These are phyloP conservation scores for Sceloporus undulatus DNA, from an alignment of 2,113 vertebrate species.

Conservation along the genomic window DNA sequence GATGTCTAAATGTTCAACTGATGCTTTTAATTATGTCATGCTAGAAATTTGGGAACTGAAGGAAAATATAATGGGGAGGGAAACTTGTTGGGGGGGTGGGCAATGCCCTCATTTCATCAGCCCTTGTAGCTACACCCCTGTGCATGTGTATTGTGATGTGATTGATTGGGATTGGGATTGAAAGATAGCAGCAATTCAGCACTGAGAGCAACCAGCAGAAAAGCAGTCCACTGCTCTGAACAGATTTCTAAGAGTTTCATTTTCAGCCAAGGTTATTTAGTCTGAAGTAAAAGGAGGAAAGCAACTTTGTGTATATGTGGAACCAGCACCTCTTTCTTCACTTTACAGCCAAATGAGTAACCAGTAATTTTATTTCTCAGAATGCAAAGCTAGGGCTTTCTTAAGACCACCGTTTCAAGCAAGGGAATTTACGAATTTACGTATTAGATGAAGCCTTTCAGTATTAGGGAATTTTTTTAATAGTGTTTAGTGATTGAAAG, in stretches of 20 bases:
- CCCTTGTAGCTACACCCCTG: too few species aligned
- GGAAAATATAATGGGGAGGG: too few species aligned
- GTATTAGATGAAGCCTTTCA: conserved; percentile 32
- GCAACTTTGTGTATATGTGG: neutral
- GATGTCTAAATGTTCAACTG: too few species aligned
- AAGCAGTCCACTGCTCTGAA: neutral
- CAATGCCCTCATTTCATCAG: too few species aligned
- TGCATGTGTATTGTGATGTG: too few species aligned
- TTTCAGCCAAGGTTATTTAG: neutral
- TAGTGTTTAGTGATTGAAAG: conserved; percentile 71
- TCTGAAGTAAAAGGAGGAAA: neutral
- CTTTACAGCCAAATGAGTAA: conserved; percentile 33
- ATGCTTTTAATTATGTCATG: too few species aligned
- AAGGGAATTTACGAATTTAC: conserved; percentile 67
- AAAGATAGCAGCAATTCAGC: neutral
- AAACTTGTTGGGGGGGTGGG: too few species aligned
- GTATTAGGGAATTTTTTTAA: conserved; percentile 72
- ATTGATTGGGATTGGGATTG: too few species aligned
- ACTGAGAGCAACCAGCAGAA: neutral
- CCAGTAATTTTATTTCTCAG: conserved; percentile 13
- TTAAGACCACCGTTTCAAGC: conserved; percentile 49
- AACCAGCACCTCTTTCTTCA: neutral
- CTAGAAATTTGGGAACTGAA: too few species aligned
- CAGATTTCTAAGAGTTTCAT: neutral
- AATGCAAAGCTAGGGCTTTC: conserved; percentile 19